These are phyloP conservation scores for Procavia capensis DNA, from an alignment of 2,113 vertebrate species.

Conservation along the genomic window DNA sequence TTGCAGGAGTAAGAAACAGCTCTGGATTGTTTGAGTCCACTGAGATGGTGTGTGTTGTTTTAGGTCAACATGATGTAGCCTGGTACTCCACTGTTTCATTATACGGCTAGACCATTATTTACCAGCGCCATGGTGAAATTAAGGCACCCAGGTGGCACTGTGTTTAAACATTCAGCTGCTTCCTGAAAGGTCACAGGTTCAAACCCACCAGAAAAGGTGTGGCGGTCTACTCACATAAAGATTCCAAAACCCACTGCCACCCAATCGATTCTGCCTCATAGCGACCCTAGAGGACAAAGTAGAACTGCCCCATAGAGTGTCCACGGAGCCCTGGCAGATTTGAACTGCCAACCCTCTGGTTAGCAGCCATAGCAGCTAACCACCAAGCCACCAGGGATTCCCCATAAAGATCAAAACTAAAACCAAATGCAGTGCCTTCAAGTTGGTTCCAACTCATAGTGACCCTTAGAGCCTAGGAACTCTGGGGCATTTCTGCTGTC, in stretches of 20 bases:
- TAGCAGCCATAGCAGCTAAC: too few relatives aligned
- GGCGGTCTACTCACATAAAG: not conserved
- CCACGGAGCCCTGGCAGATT: too few relatives aligned
- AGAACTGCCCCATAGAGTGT: too few relatives aligned
- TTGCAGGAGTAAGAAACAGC: not conserved
- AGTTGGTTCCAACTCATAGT: too few relatives aligned
- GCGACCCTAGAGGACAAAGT: too few relatives aligned
- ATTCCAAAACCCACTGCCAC: too few relatives aligned
- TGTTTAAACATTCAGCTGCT: not conserved
- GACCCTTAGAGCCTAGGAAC: not conserved
- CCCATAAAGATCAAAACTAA: too few relatives aligned
- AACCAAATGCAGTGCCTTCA: too few relatives aligned
- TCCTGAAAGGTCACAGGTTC: not conserved
- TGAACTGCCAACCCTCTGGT: too few relatives aligned
- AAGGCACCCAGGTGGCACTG: not conserved
- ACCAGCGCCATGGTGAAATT: too few relatives aligned
- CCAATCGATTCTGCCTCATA: too few relatives aligned
- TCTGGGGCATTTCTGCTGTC: not conserved
- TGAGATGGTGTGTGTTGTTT: not conserved
- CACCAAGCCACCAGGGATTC: too few relatives aligned
- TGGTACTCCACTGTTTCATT: not conserved
- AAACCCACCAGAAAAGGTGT: not conserved
- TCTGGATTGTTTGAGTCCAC: not conserved
- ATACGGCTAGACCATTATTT: not conserved
- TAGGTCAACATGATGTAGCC: not conserved